Base-by-base conservation (phyloP, 1,140 invertebrate species). In the Ceratina australensis region DNA sequence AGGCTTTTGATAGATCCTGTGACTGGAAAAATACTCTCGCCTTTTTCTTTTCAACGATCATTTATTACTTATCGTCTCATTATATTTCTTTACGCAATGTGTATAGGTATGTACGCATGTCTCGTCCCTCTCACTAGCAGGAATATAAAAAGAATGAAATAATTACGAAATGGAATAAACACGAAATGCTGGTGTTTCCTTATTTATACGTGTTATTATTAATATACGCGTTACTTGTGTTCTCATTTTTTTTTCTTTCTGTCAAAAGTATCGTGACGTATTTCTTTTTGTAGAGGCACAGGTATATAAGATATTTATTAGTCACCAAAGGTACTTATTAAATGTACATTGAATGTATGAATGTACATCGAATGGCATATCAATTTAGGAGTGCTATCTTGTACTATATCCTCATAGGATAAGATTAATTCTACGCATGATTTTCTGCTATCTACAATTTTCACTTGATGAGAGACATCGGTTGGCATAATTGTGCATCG, bases 361-460 rank as follows among this genome's bases (percentile, higher is more conserved):
- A 65, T 66, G 72, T 85, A 84, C 80, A 82, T 75, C 72, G 65
- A 82, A 86, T 86, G 69, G 73, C 71, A 86, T 85, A 82, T 80
- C 81, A 74, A 82, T 84, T 72, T 69, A 83, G 33, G 22, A 78
- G 74, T 84, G 68, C 60, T 71, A 47, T 72, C 82, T 84, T 84
- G 83, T 85, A 85, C 83, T 84, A 75, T 80, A 72, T 75, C 22
- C 47, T 75, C n/a, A 49, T 67, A 78, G 71, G 57, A 81, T 71
- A 74, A 50, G 49, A 68, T 78, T 72, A 65, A 42, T 78, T 64
- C 26, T 73, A 67, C 59, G 26, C 61, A 56, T 33, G 63, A 26
- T 79, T 57, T 3, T 52, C 72, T 3, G 33, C 33, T 75, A 52
- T 80, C 47, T 78, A 84, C 16, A 84, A 85, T 85, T 49, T 84